Base-by-base conservation (phyloP, 1,140 invertebrate genomes). In the Pinna nobilis region DNA sequence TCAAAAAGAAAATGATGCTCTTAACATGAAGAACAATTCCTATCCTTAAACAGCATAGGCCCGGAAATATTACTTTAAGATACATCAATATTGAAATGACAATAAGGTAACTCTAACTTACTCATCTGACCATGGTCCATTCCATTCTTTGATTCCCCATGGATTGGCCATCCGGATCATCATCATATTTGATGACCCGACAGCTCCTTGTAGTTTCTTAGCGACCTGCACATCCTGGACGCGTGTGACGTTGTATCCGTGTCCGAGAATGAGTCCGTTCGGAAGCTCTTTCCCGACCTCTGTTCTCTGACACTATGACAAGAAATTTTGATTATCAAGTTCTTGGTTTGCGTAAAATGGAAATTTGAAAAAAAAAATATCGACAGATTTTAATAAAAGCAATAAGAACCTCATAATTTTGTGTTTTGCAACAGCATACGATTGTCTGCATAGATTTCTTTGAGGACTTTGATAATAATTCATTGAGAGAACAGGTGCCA, bases 241-340 rank as follows among this genome's bases (percentile, higher is more conserved):
- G 35, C 93, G 93, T 1, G 93, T 94, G 20, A 95, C 92, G 77
- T 91, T 93, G 87, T 95, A 95, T 0, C 94, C 92, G 76, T 94
- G 93, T 72, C 92, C 92, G 4, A 92, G 92, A 61, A 93, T 90
- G 41, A 93, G 86, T 30, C 93, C 93, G 75, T 82, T 49, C 0
- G 75, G 65, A 3, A 76, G 60, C 18, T 82, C 79, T 15, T 53
- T 51, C 1, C 84, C 84, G 0, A 77, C 74, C 15, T 79, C 74
- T 0, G 78, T 70, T 15, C 13, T 30, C 1, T 66, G n/a, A 74
- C 84, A 84, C 83, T 83, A 51, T n/a, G 72, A 70, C 44, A 61
- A 18, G 7, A 44, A 44, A 44, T 18, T 7, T 44, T 44, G 20
- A 7, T 11, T n/a, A 11, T 7, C 7, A 51, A 20, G 20, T 6